Percentiles rank a stretch among this genome's conserved stretches.
Evolutionary conservation across 1,140 invertebrate species (phyloP).

Genomic region (Lordiphosa mommai): DNA sequence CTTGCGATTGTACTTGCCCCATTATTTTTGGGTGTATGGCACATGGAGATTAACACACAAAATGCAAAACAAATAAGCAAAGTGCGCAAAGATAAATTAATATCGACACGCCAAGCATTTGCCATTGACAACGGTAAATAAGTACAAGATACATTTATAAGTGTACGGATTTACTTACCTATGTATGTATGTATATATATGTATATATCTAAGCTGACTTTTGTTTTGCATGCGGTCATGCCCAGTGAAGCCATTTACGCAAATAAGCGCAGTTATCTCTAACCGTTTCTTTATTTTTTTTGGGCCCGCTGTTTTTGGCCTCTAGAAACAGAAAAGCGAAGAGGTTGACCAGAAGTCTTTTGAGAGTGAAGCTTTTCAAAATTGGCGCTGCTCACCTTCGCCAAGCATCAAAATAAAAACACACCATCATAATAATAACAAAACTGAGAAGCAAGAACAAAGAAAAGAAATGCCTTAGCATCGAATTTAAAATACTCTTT

Average conservation of each 20-base stretch:
- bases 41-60: constrained; percentile 24
- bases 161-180: background rate
- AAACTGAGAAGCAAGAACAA: constrained; percentile 10
- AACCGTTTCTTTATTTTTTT: constrained; percentile 35
- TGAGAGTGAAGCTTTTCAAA: constrained; percentile 33
- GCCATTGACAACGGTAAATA: constrained; percentile 17
- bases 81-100: constrained; percentile 12
- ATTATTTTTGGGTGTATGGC: background rate
- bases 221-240: constrained; percentile 59
- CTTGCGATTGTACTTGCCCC: background rate
- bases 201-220: constrained; percentile 1
- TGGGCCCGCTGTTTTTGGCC: constrained; percentile 23
- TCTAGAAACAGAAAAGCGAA: constrained; percentile 5
- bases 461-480: too few species aligned
- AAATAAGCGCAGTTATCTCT: constrained; percentile 64
- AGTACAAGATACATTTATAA: constrained; percentile 5
- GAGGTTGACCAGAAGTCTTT: constrained; percentile 38
- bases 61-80: constrained; percentile 26
- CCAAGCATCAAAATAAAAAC: constrained; percentile 21
- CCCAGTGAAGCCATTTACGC: constrained; percentile 24
- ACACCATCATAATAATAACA: constrained; percentile 22
- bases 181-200: background rate
- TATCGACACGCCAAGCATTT: constrained; percentile 24
- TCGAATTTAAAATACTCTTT: constrained; percentile 5
- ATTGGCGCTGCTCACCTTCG: constrained; percentile 58